phyloP scores from a whole-genome alignment of 1,140 invertebrate species.

The Eurytemora carolleeae region DNA sequence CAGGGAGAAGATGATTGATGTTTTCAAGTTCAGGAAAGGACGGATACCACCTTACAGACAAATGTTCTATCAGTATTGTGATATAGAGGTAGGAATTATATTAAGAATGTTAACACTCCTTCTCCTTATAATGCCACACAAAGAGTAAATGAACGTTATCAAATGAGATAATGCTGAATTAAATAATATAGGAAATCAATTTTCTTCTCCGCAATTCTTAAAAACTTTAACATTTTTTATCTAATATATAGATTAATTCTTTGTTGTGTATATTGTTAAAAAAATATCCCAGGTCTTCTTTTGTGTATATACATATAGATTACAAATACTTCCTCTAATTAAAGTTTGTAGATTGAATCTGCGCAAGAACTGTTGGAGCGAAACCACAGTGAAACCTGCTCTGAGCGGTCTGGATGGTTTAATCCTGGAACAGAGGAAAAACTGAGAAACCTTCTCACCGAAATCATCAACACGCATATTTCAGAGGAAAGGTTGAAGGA shows the following conservation, averaged over 20 bases:
- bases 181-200: constrained; percentile 9
- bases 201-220: constrained; percentile 48
- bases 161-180: constrained; percentile 6
- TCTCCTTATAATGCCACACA: background rate
- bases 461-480: background rate
- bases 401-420: constrained; percentile 52
- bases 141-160: constrained; percentile 10
- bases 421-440: constrained; percentile 42
- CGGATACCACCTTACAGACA: constrained; percentile 48
- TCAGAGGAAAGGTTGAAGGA: background rate
- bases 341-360: no score
- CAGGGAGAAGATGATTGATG: constrained; percentile 26
- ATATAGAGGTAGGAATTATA: no score
- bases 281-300: no score
- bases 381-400: constrained; percentile 44
- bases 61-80: constrained; percentile 53
- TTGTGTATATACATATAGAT: no score
- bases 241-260: no score
- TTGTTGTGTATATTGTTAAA: no score
- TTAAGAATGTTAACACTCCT: background rate
- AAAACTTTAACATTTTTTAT: no score
- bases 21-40: constrained; percentile 44
- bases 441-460: constrained; percentile 23
- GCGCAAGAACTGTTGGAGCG: constrained; percentile 52
- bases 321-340: no score